Evolutionary conservation across 2,888 invertebrate species (phyloP), one percentile per base, ranked within the genome.

Genomic region (Cheilosia soror): DNA sequence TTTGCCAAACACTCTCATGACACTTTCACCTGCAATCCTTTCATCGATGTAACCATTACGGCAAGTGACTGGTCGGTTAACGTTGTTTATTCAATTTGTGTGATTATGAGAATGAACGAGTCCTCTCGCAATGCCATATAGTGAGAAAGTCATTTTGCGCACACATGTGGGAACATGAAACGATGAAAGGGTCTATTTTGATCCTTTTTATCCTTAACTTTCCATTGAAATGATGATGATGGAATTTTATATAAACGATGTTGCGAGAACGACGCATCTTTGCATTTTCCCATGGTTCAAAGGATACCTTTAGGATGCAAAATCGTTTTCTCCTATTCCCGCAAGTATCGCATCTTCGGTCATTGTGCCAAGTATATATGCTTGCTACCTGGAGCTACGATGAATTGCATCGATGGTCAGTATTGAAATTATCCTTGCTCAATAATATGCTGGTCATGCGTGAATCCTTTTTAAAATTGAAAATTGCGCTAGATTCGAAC

Each of bases 21-120:
- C 62, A 62, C 37, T 49, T 85, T 53, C 84, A 85, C 84, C 84
- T 85, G 84, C 84, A 84, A 80, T 80, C 84, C 84, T 84, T 84
- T 85, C 37, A 53, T 63, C 27, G 40, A 68, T 68, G 57, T 25
- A 71, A 71, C 75, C 37, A 78, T 68, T 31, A 27, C 27, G 49
- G 25, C 60, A 44, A 60, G 42, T 68, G 62, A 31, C 53, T 29
- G 47, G 63, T 58, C 11, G 33, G 33, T 37, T 37, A 37, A 11
- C 33, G 33, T 37, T 37, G 60, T 72, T 65, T 71, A 58, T 65
- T 63, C 31, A 15, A 58, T 66, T 79, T 75, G 29, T 51, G 11
- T 65, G 63, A 65, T 68, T 63, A 69, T 63, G 62, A 60, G 20
- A 69, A 37, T 33, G 44, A 49, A 15, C 40, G 47, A 44, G 25